Percentiles rank a stretch among this genome's conserved stretches.
phyloP scores from a whole-genome alignment of 2,113 vertebrate genomes.

The Xiphophorus maculatus region DNA sequence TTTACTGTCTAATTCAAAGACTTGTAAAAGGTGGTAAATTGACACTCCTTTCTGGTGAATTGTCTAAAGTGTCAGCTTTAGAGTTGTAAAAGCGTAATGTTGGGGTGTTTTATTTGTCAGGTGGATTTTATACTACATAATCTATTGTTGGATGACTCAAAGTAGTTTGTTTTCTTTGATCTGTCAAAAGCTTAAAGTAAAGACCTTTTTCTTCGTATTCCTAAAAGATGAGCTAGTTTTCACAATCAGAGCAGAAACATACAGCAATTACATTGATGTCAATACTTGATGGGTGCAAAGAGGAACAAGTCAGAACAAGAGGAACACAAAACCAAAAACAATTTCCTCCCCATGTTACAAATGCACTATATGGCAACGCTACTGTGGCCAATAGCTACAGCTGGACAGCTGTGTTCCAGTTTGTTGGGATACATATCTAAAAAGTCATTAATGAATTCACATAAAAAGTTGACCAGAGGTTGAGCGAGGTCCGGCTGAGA shows the following conservation, averaged over 20 bases:
- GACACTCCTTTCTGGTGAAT: neutral
- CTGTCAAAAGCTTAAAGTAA: neutral
- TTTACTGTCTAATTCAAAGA: neutral
- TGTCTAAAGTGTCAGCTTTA: neutral
- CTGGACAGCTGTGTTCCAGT: neutral
- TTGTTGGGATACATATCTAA: neutral
- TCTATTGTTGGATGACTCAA: neutral
- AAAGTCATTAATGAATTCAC: neutral
- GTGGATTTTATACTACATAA: neutral
- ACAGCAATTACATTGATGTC: neutral
- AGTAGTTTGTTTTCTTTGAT: neutral
- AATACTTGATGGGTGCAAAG: neutral
- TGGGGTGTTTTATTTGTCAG: neutral
- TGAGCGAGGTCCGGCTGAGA: neutral
- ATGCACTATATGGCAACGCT: neutral
- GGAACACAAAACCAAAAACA: neutral
- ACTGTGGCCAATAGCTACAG: neutral
- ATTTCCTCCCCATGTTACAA: neutral
- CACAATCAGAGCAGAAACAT: neutral
- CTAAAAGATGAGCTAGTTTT: neutral
- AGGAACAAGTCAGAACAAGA: neutral
- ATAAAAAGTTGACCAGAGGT: slow-evolving; percentile 1
- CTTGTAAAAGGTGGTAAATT: neutral
- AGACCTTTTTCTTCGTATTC: neutral
- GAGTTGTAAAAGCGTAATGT: neutral